phyloP scores from a whole-genome alignment of 2,888 invertebrate genomes.

The Eledone cirrhosa region DNA sequence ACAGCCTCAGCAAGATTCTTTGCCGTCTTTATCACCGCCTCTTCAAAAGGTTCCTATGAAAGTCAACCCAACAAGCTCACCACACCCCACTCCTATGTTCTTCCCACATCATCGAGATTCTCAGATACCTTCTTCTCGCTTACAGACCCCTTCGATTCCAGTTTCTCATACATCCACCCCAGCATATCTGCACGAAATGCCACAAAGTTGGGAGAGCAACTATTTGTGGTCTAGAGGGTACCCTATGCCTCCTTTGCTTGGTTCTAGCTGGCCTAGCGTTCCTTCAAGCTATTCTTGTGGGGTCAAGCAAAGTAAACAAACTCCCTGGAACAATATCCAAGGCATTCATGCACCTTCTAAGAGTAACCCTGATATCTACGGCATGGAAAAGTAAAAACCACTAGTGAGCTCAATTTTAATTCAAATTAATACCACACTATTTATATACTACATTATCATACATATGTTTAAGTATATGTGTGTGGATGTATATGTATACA shows the following conservation, averaged over 20 bases:
- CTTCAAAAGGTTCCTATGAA: not conserved
- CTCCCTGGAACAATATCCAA: slow-evolving; percentile 16
- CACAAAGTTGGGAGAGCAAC: slow-evolving; percentile 26
- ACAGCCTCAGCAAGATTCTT: not conserved
- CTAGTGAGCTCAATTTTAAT: too few relatives aligned
- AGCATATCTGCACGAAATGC: slow-evolving; percentile 19
- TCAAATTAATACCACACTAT: too few relatives aligned
- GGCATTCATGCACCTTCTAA: slow-evolving; percentile 14
- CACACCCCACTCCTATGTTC: not conserved
- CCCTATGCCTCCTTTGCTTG: slow-evolving; percentile 13
- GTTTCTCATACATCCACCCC: not conserved
- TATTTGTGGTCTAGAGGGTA: slow-evolving; percentile 16
- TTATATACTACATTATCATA: too few relatives aligned
- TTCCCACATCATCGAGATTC: slow-evolving; percentile 9
- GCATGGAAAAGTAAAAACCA: too few relatives aligned
- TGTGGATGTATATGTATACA: too few relatives aligned
- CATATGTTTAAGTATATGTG: too few relatives aligned
- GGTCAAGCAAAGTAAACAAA: slow-evolving; percentile 18
- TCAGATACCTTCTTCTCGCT: not conserved
- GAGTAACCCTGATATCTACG: not conserved
- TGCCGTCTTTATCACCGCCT: slow-evolving; percentile 8
- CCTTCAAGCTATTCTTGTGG: not conserved
- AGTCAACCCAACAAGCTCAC: slow-evolving; percentile 3
- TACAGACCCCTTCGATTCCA: not conserved
- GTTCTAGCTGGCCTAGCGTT: slow-evolving; percentile 16